phyloP scores from a whole-genome alignment of 2,113 vertebrate genomes.

The Pomatorhinus ruficollis region DNA sequence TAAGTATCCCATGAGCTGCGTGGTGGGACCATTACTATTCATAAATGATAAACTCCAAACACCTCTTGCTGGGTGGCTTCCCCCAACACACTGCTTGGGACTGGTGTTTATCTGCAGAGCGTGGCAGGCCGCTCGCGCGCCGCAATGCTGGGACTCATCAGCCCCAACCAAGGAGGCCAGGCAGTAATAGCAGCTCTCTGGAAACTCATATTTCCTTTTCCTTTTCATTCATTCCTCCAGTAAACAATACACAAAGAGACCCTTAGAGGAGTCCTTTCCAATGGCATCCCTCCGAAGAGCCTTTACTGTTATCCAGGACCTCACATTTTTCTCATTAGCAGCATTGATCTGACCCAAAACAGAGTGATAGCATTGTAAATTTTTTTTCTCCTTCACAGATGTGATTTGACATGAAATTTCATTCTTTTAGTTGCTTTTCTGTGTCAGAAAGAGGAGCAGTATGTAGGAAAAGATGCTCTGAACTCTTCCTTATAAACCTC shows the following conservation, averaged over 20 bases:
- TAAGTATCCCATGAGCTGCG: constrained; percentile 21
- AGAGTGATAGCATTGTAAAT: not conserved
- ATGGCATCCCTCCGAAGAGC: not conserved
- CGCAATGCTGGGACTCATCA: not conserved
- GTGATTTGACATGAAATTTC: not conserved
- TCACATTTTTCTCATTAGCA: constrained; percentile 25
- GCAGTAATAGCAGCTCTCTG: constrained; percentile 14
- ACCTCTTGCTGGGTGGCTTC: constrained; percentile 33
- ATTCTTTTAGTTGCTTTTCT: not conserved
- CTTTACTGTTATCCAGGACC: not conserved
- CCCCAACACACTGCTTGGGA: not conserved
- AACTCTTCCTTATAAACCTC: not conserved
- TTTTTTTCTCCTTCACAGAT: not conserved
- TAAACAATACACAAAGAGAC: not conserved
- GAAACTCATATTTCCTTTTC: not conserved
- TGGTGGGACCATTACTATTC: constrained; percentile 26
- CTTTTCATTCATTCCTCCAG: not conserved
- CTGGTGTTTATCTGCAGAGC: constrained; percentile 27
- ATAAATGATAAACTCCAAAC: constrained; percentile 35
- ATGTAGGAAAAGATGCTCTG: not conserved
- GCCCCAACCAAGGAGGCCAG: not conserved
- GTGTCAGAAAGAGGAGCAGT: not conserved
- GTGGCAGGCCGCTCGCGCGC: not conserved
- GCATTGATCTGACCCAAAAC: not conserved
- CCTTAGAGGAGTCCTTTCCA: not conserved